Base-by-base conservation (phyloP, 2,888 invertebrate species). In the Agrypnus murinus region DNA sequence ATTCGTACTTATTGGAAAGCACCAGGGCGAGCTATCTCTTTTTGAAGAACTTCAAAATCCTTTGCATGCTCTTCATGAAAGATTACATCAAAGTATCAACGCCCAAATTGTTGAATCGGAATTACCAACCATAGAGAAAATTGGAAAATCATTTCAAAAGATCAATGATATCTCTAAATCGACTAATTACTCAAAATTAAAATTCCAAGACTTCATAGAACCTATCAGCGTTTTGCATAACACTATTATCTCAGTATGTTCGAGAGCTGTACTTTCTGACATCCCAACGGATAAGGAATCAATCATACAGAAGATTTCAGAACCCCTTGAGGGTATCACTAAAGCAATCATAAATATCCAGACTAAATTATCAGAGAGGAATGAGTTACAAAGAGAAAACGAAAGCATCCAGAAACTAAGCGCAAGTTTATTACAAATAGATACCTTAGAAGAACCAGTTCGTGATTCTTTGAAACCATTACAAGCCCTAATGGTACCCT, bases 331-430 rank as follows among this genome's bases (percentile, higher is more conserved):
- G 74, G 77, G 78, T 45, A 74, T 85, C 9, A 81, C 80, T 8
- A 84, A 84, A 72, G 78, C 79, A 2, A 81, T 85, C 12, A 82
- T 85, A 17, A 80, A 75, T 48, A 81, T 85, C 12, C 81, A 84
- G 72, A 79, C 77, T 65, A 76, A 77, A 40, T 10, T 43, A 6
- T 31, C 50, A 6, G 50, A 25, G 7, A 31, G 31, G 5, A 50
- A 9, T 25, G 17, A 25, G 19, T 6, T 19, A 25, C 9, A 19
- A 6, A 46, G 25, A 9, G 8, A 19, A 12, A 9, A 10, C 6
- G 14, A 1, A 10, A 31, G 15, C 15, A 10, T 9, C 10, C 0
- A 10, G 10, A 25, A 9, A 10, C 19, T 46, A 7, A 46, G 1
- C 19, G 25, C 17, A 10, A 46, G 19, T 25, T 19, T 46, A 46